Conservation (phyloP, 92 coral and sea anemone genomes). For the Chrysogorgia sp. region DNA sequence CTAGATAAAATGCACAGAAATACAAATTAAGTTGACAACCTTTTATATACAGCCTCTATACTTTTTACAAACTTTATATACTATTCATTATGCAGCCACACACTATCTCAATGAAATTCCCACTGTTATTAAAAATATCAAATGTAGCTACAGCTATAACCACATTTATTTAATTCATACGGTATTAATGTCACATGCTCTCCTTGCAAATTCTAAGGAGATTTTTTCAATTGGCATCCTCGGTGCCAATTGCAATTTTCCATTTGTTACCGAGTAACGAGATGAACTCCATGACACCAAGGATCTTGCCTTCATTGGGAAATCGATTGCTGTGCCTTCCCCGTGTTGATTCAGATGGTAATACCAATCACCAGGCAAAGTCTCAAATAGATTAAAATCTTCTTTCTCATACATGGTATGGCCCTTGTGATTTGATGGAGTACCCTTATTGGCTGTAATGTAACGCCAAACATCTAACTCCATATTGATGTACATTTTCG, state of each 20-base stretch:
- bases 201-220: constrained; percentile 19
- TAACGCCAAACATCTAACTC: constrained; percentile 65
- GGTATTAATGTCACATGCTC: constrained; percentile 30
- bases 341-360: constrained; percentile 54
- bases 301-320: constrained; percentile 55
- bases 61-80: no score
- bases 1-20: not conserved
- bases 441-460: constrained; percentile 42
- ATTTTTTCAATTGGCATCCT: constrained; percentile 55
- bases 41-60: no score
- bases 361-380: constrained; percentile 61
- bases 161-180: no score
- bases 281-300: constrained; percentile 44
- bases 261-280: constrained; percentile 18
- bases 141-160: no score
- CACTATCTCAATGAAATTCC: no score
- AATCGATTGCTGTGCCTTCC: constrained; percentile 42
- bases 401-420: constrained; percentile 52
- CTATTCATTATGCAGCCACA: no score
- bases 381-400: constrained; percentile 52
- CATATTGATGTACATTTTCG: constrained; percentile 38
- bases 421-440: constrained; percentile 57
- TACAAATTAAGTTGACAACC: no score
- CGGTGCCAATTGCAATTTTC: constrained; percentile 43
- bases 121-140: no score